Evolutionary conservation across 2,888 invertebrate species (phyloP).

Genomic region (Tenodera sinensis): DNA sequence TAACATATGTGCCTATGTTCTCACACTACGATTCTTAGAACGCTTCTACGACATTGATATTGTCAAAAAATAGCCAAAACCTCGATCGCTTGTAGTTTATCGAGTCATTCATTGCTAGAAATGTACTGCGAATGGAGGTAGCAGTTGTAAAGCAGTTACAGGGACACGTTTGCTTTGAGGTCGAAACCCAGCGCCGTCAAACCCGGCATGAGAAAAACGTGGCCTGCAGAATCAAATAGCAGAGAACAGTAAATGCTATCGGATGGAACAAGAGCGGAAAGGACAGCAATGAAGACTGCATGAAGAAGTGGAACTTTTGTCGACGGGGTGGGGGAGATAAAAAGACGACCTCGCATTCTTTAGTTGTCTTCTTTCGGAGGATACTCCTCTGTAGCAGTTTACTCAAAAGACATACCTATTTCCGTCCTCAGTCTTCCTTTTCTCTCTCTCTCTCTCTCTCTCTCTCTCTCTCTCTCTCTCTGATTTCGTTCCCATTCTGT

Average conservation of each 20-base stretch:
- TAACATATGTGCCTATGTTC: too few relatives aligned
- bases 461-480: not conserved
- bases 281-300: not conserved
- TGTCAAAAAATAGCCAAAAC: too few relatives aligned
- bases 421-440: not conserved
- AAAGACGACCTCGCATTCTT: not conserved
- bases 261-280: not conserved
- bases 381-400: not conserved
- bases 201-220: not conserved
- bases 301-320: not conserved
- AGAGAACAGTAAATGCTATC: not conserved
- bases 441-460: too few relatives aligned
- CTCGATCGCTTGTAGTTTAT: too few relatives aligned
- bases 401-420: not conserved
- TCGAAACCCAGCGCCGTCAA: not conserved
- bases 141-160: too few relatives aligned
- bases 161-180: not conserved
- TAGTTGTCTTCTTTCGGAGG: not conserved
- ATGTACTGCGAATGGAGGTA: too few relatives aligned
- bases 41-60: too few relatives aligned
- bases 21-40: too few relatives aligned
- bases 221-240: not conserved
- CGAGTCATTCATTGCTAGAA: too few relatives aligned
- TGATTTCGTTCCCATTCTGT: not conserved
- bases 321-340: not conserved